These are phyloP conservation scores for Eriosoma lanigerum DNA, from an alignment of 1,140 invertebrate species.

Conservation along the genomic window DNA sequence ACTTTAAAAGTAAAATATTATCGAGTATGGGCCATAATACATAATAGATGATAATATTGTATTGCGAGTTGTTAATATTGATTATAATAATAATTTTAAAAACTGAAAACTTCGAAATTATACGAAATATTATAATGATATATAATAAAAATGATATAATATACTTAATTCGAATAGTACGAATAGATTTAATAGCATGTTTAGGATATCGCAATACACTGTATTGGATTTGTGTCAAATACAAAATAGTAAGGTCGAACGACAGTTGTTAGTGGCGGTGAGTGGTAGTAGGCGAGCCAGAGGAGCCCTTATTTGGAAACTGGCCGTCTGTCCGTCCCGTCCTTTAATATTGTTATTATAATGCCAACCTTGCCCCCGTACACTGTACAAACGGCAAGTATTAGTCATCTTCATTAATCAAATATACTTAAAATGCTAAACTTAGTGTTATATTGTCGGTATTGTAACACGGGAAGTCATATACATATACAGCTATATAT, in stretches of 20 bases:
- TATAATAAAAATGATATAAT: no score
- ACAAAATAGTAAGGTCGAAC: constrained; percentile 50
- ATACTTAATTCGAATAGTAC: background rate
- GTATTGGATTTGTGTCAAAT: constrained; percentile 50
- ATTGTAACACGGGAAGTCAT: constrained; percentile 42
- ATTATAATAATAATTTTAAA: no score
- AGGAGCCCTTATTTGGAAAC: constrained; percentile 52
- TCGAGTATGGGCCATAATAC: no score
- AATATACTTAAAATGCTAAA: constrained; percentile 37
- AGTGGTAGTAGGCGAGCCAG: constrained; percentile 51
- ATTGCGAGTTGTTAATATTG: no score
- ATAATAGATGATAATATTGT: no score
- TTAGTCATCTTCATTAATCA: constrained; percentile 52
- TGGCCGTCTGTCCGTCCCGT: constrained; percentile 49
- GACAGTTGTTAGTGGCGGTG: constrained; percentile 48
- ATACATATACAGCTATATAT: no score
- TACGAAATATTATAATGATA: no score
- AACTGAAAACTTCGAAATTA: no score
- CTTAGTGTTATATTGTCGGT: background rate
- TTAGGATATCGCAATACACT: constrained; percentile 27
- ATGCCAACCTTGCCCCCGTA: constrained; percentile 47
- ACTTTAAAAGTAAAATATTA: no score
- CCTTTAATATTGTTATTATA: constrained; percentile 51
- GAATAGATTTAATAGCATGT: background rate
- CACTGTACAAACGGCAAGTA: constrained; percentile 42